Evolutionary conservation across 1,140 invertebrate species (phyloP).

Genomic region (Polypedilum vanderplanki): DNA sequence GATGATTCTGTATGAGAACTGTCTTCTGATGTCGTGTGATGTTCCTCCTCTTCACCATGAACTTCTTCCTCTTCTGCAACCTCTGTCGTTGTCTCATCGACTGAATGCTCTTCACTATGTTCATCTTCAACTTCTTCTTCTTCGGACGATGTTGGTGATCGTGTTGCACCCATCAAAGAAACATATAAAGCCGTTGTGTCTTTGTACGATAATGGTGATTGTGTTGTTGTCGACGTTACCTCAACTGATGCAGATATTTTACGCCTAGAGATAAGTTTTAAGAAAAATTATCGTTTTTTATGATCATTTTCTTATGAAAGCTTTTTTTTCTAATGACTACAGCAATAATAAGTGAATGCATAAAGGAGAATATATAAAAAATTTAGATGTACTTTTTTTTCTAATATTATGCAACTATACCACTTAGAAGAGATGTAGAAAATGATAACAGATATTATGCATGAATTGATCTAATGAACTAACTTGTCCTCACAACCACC

Average conservation of each 20-base stretch:
- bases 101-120: background rate
- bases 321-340: background rate
- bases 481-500: slow-evolving; percentile 28
- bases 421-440: slow-evolving; percentile 12
- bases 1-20: background rate
- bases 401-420: background rate
- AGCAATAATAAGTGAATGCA: background rate
- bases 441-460: slow-evolving; percentile 13
- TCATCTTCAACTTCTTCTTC: slow-evolving; percentile 31
- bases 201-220: background rate
- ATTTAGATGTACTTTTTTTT: background rate
- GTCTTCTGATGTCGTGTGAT: background rate
- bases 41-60: background rate
- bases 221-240: background rate
- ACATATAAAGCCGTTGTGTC: background rate
- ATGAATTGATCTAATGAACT: slow-evolving; percentile 24
- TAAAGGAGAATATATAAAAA: background rate
- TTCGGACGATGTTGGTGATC: slow-evolving; percentile 32
- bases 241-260: background rate
- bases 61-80: background rate
- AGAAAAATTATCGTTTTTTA: background rate
- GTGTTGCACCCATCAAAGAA: slow-evolving; percentile 16
- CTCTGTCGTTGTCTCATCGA: background rate
- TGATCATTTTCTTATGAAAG: background rate
- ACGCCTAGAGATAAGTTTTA: slow-evolving; percentile 21